Evolutionary conservation across 2,888 invertebrate species (phyloP).

Genomic region (Drosophila helvetica): DNA sequence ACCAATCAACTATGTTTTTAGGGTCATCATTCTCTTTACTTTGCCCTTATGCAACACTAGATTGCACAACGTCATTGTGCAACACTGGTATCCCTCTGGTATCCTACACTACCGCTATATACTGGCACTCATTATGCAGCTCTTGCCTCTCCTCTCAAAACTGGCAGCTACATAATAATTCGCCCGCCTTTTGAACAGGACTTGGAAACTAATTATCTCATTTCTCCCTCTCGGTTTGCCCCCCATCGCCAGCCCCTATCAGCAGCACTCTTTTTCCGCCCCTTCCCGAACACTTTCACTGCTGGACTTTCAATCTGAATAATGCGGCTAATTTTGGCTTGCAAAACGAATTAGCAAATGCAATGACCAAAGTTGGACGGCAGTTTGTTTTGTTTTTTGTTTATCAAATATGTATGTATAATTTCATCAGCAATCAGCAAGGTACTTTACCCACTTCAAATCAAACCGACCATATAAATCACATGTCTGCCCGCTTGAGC

Average conservation of each 20-base stretch:
- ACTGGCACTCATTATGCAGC: conserved; percentile 24
- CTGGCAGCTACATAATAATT: conserved; percentile 25
- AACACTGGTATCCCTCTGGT: not conserved
- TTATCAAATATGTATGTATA: not conserved
- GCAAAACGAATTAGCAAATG: conserved; percentile 9
- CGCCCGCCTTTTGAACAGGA: conserved; percentile 13
- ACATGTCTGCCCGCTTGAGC: conserved; percentile 45
- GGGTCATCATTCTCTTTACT: not conserved
- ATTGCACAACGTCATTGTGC: conserved; percentile 5
- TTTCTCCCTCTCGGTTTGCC: conserved; percentile 1
- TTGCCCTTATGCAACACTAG: conserved; percentile 1
- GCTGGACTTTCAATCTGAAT: conserved; percentile 8
- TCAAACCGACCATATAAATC: conserved; percentile 40
- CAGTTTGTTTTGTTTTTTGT: not conserved
- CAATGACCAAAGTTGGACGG: conserved; percentile 16
- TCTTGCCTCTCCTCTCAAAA: conserved; percentile 23
- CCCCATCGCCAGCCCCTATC: too few species aligned
- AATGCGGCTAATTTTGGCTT: conserved; percentile 15
- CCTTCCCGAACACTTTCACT: not conserved
- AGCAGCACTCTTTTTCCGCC: not conserved
- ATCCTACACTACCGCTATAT: not conserved
- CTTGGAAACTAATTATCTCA: conserved; percentile 30
- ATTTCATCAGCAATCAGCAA: not conserved
- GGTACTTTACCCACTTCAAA: conserved; percentile 1
- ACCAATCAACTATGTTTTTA: not conserved